Evolutionary conservation across 2,888 invertebrate genomes (phyloP), one percentile per base, ranked within the genome.

Genomic region (Elgonia sp.): DNA sequence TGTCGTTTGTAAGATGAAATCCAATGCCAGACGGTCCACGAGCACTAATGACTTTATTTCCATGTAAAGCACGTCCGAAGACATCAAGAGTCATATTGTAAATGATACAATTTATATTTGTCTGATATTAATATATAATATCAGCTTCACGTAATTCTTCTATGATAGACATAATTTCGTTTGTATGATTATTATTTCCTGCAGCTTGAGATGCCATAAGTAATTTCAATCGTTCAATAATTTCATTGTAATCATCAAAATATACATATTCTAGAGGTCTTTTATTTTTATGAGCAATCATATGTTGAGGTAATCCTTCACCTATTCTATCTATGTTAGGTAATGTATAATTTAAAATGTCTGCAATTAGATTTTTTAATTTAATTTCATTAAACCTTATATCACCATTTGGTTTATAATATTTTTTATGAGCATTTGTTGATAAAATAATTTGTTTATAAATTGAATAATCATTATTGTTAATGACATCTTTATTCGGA

Each of bases 401-500:
- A 9, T 42, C 42, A 42, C 42, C 53, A 53, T 53, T 14, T 10
- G 53, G 9, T 53, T 53, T 53, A n/a, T 53, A 53, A 50, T 46
- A n/a, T 14, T n/a, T n/a, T n/a, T n/a, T n/a, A n/a, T n/a, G n/a
- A n/a, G n/a, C n/a, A n/a, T n/a, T n/a, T n/a, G n/a, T 70, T 70
- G 6, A 12, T 46, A 72, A 50, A 57, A 90, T 29, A 69, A 88
- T 89, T 40, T 84, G 20, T 10, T 73, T 21, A 75, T 86, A 85
- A 70, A 81, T 72, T 21, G 57, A 18, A n/a, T 55, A 10, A 84
- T 88, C 86, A 69, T 63, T 20, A 9, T 62, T 12, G 10, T 18
- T 82, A 10, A 86, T 21, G 21, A 63, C 0, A 5, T 46, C 14
- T 46, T 37, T 42, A 40, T 85, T 18, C 5, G 86, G 87, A 18